Conservation (phyloP, 2,113 vertebrate species). For the Myotis lucifugus region DNA sequence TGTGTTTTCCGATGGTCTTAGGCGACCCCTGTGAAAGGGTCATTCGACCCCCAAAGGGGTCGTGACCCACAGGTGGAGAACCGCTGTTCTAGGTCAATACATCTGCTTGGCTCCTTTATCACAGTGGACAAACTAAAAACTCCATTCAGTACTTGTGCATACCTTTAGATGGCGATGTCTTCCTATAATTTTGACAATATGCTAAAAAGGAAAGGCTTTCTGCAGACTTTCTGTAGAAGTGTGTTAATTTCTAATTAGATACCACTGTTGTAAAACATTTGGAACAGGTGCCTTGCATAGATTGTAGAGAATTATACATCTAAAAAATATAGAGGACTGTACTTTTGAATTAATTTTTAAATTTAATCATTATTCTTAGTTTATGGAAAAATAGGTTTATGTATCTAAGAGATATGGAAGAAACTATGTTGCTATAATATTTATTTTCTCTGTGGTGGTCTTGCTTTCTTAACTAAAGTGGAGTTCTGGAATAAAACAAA, state of each 20-base stretch:
- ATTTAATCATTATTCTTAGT: background rate
- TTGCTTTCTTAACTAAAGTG: background rate
- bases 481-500: conserved; percentile 24
- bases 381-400: background rate
- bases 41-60: too few species aligned
- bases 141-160: background rate
- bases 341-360: conserved; percentile 18
- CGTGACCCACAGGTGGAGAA: too few species aligned
- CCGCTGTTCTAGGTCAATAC: background rate
- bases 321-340: background rate
- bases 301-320: background rate
- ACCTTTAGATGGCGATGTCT: conserved; percentile 74
- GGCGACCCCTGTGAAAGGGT: too few species aligned
- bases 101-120: background rate
- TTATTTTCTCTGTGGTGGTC: conserved; percentile 33
- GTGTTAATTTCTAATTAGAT: conserved; percentile 11
- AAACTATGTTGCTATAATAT: conserved; percentile 13
- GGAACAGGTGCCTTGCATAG: background rate
- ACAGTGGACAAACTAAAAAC: background rate
- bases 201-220: background rate
- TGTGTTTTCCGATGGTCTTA: too few species aligned
- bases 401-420: background rate
- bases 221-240: background rate
- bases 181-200: conserved; percentile 63
- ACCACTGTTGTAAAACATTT: conserved; percentile 16